A percentile compares a stretch with the other conserved stretches of the same genome.
Conservation (phyloP, 2,797 vertebrate species). For the Pachyuromys duprasi region DNA sequence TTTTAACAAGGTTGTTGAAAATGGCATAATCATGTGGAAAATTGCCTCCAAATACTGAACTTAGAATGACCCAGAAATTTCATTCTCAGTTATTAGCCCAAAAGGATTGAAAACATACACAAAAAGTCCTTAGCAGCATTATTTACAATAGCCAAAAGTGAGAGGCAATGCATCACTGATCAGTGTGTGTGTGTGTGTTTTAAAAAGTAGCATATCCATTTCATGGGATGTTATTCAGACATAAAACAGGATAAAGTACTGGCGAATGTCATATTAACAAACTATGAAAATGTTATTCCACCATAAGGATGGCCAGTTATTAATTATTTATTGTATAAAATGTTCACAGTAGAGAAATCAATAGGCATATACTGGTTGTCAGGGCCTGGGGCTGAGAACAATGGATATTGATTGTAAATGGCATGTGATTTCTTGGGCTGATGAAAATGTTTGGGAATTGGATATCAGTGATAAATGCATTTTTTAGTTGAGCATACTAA, state of each 20-base stretch:
- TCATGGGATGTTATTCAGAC: background rate
- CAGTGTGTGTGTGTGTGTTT: background rate
- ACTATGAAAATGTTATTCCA: background rate
- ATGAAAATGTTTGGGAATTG: conserved; percentile 6
- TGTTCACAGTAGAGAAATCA: background rate
- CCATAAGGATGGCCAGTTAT: background rate
- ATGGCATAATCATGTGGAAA: background rate
- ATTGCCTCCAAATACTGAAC: background rate
- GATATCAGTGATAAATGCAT: background rate
- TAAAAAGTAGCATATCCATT: background rate
- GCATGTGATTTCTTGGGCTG: background rate
- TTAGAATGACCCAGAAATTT: background rate
- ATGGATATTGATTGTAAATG: background rate
- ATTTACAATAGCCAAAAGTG: background rate
- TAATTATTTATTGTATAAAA: background rate
- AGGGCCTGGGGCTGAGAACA: background rate
- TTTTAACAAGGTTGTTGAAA: background rate
- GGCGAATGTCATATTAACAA: background rate
- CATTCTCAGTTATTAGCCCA: background rate
- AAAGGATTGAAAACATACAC: conserved; percentile 3
- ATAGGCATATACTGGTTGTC: background rate
- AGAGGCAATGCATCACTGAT: background rate
- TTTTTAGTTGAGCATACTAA: background rate
- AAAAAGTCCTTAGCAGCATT: background rate
- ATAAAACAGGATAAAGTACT: background rate